Conservation (phyloP, 1,140 invertebrate species). For the Plectrocnemia conspersa region DNA sequence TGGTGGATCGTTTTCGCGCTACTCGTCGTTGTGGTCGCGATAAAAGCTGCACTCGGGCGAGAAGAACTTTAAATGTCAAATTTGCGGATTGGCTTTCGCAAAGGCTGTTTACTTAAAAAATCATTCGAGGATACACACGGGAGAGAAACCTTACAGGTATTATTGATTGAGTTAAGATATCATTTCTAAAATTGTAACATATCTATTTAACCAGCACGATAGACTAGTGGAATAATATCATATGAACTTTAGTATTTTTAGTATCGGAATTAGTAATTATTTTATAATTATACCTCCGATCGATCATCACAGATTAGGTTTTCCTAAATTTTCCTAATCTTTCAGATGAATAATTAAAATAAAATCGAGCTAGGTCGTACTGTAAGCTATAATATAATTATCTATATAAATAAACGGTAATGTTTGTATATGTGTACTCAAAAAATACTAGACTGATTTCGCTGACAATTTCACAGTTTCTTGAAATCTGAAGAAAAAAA, state of each 20-base stretch:
- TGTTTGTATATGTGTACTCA: too few relatives aligned
- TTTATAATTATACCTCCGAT: too few relatives aligned
- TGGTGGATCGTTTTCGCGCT: slow-evolving; percentile 75
- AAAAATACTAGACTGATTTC: too few relatives aligned
- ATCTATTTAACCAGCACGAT: neutral
- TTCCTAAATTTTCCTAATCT: too few relatives aligned
- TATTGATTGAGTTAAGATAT: neutral
- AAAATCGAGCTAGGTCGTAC: too few relatives aligned
- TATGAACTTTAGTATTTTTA: neutral
- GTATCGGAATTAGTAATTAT: slow-evolving; percentile 3
- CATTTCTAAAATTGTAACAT: neutral
- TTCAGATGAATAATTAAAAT: too few relatives aligned
- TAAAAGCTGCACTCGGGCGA: slow-evolving; percentile 81
- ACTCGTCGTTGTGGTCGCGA: slow-evolving; percentile 81
- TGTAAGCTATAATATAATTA: too few relatives aligned
- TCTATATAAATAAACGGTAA: too few relatives aligned
- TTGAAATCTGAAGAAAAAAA: too few relatives aligned
- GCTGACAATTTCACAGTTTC: too few relatives aligned
- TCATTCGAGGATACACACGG: slow-evolving; percentile 77
- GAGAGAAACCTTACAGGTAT: slow-evolving; percentile 76
- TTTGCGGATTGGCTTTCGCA: slow-evolving; percentile 90
- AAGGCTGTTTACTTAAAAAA: slow-evolving; percentile 89
- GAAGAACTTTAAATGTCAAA: slow-evolving; percentile 87
- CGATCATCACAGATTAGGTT: too few relatives aligned
- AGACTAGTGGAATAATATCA: neutral